Evolutionary conservation across 2,888 invertebrate genomes (phyloP), one percentile per base, ranked within the genome.

Genomic region (Apeira syringaria): DNA sequence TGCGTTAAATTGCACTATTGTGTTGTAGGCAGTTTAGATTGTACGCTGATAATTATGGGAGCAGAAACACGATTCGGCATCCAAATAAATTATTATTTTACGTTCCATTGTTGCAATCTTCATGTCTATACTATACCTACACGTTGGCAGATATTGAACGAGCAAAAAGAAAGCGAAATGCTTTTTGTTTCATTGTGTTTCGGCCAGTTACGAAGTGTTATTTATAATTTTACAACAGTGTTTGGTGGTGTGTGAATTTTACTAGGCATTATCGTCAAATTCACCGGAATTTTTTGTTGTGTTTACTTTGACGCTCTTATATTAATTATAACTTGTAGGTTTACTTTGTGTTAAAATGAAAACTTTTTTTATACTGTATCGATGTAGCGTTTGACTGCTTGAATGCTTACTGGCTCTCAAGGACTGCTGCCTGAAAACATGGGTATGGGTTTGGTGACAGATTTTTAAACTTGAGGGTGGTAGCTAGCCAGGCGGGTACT

Each of bases 21-120:
- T 47, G 27, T 38, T 33, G 22, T 27, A 3, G 15, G 15, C 13
- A 11, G 20, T 27, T 28, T 34, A 31, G 31, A 33, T 33, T 29
- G 38, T 38, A 9, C 15, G 29, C 15, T 28, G 35, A 39, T 51
- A 52, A 51, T 50, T 40, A 44, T 50, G 50, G 32, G 47, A 51
- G 26, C 35, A 40, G 20, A 36, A 37, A 37, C 20, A 40, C 31
- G 24, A 37, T 53, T 50, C 42, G 45, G 48, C 36, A 40, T 45
- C 39, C 40, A 28, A 37, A 49, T 50, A 47, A 33, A 41, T 44
- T 44, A 32, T 41, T 42, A 46, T 37, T 44, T 39, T 48, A 53
- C 38, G 45, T 47, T 32, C 40, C 26, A 50, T 56, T 53, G 55
- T 50, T 47, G 37, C 34, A 18, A 25, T n/a, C n/a, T n/a, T n/a